Evolutionary conservation across 2,113 vertebrate species (phyloP).

Genomic region (Ranitomeya variabilis): DNA sequence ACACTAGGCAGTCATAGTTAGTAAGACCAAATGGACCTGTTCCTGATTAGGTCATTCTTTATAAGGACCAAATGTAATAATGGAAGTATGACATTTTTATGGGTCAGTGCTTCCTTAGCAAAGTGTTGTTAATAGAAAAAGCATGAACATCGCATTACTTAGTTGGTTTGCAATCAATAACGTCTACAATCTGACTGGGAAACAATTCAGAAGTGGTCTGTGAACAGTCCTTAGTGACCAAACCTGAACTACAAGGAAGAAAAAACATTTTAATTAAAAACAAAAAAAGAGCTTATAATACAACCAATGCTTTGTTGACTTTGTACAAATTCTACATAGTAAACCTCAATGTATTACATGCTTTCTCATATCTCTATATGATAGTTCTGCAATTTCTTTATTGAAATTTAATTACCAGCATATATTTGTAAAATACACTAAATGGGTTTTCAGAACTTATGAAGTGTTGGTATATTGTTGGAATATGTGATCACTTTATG

Average conservation of each 20-base stretch:
- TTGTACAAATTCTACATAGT: too few relatives aligned
- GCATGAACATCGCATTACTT: not conserved
- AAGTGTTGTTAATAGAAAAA: not conserved
- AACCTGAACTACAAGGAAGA: not conserved
- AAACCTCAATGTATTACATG: too few relatives aligned
- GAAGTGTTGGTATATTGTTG: too few relatives aligned
- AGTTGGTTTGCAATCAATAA: constrained; percentile 8
- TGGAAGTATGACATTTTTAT: constrained; percentile 7
- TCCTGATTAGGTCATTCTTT: constrained; percentile 1
- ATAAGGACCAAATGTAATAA: not conserved
- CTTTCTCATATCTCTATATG: too few relatives aligned
- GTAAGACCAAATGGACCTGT: not conserved
- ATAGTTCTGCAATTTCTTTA: too few relatives aligned
- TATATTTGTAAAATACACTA: too few relatives aligned
- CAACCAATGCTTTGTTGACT: too few relatives aligned
- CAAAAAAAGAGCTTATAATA: not conserved
- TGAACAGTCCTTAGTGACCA: not conserved
- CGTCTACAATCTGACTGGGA: not conserved
- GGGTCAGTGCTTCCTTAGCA: not conserved
- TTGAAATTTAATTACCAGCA: too few relatives aligned
- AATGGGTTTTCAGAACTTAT: too few relatives aligned
- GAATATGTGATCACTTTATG: too few relatives aligned
- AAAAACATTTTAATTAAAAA: not conserved
- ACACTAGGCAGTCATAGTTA: not conserved
- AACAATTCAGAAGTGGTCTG: not conserved